Evolutionary conservation across 2,113 vertebrate species (phyloP), one percentile per base, ranked within the genome.

Genomic region (Nannobrachium achirus): DNA sequence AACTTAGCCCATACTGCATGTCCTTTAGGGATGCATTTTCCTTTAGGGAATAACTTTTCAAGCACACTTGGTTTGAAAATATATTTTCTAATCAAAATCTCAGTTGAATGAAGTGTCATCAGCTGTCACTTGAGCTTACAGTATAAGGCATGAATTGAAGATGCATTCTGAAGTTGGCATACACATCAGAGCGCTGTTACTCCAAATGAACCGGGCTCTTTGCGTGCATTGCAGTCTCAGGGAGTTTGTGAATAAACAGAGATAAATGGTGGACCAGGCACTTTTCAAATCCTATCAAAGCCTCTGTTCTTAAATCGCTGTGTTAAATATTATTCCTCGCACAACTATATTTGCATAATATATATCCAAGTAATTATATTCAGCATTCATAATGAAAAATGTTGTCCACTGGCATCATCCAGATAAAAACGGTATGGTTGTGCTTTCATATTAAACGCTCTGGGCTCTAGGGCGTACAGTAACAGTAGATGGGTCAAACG

Each of bases 391-490:
- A 60, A 56, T 64, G 40, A 57, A 75, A 33, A 61, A 75, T 62
- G n/a, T 48, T 55, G 63, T 64, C 56, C 10, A 60, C 51, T 66
- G 53, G 69, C 62, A 18, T 72, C 60, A 56, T 56, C 73, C 15
- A 13, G 50, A n/a, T 15, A 10, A 68, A 71, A 71, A 79, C 25
- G 70, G 49, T 50, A 61, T 14, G 46, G 33, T 79, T 78, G 45
- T 82, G 79, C 76, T 85, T 83, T 66, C 39, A 82, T 76, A 76
- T 83, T 63, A 42, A 77, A 56, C 16, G 0, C 51, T 39, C n/a
- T 52, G 71, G 75, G 67, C 66, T 40, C 48, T 6, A 50, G 48
- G 15, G 16, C 18, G 18, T 48, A 14, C n/a, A 48, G 50, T 18
- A n/a, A n/a, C n/a, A n/a, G n/a, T 52, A 52, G 18, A 9, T 18